A percentile compares a stretch with the other conserved stretches of the same genome.
Evolutionary conservation across 2,113 vertebrate genomes (phyloP).

Genomic region (Pachyramphus minor): DNA sequence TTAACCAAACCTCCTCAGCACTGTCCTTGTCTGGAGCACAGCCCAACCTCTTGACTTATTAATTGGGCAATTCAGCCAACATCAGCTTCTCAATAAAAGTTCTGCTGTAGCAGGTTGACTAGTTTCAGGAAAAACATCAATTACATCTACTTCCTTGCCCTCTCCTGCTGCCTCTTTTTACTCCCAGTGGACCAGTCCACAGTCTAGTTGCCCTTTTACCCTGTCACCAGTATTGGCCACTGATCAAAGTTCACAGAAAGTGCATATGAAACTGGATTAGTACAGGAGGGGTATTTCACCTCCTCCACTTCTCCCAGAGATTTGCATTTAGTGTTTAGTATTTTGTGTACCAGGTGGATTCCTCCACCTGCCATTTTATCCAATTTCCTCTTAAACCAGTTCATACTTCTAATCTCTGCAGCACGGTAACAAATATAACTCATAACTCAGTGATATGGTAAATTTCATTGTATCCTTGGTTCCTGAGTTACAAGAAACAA

Average conservation of each 20-base stretch:
- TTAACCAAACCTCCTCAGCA: background rate
- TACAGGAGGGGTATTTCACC: background rate
- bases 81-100: background rate
- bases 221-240: background rate
- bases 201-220: background rate
- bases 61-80: background rate
- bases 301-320: background rate
- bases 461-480: background rate
- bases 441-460: background rate
- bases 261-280: rapidly evolving
- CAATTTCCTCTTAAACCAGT: background rate
- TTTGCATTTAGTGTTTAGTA: background rate
- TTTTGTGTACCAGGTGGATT: background rate
- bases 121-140: background rate
- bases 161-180: background rate
- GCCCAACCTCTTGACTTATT: background rate
- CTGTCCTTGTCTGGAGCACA: background rate
- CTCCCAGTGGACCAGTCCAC: background rate
- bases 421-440: background rate
- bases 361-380: background rate
- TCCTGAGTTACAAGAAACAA: background rate
- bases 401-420: background rate
- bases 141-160: background rate
- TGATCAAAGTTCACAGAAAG: background rate
- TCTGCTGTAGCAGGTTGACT: background rate